Percentiles rank a stretch among this genome's conserved stretches.
Evolutionary conservation across 2,888 invertebrate species (phyloP).

Genomic region (Noctua fimbriata): DNA sequence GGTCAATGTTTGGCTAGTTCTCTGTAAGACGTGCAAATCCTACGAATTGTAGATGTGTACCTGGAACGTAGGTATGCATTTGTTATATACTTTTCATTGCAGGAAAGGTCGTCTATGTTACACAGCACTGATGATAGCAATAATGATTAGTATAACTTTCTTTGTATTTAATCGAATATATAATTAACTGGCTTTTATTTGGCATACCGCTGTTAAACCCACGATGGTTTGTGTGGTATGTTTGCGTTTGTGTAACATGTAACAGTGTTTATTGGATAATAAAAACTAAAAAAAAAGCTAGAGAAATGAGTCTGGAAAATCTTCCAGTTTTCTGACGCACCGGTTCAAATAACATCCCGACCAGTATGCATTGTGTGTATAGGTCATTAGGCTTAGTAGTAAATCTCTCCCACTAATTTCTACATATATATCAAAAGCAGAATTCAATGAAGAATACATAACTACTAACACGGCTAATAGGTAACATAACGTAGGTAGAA

Average conservation of each 20-base stretch:
- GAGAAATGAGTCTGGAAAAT: not conserved
- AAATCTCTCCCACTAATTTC: not conserved
- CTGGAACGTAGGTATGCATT: not conserved
- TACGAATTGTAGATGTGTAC: not conserved
- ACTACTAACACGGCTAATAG: too few species aligned
- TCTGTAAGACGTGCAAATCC: not conserved
- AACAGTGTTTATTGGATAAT: too few species aligned
- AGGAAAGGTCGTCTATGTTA: not conserved
- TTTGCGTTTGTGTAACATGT: too few species aligned
- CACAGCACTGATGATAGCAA: not conserved
- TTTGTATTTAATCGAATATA: not conserved
- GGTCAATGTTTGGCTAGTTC: slow-evolving; percentile 34
- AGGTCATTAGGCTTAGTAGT: not conserved
- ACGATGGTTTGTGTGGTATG: too few species aligned
- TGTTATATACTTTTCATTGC: not conserved
- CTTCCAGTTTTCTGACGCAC: not conserved
- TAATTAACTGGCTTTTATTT: too few species aligned
- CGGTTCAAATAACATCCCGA: not conserved
- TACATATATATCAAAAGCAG: not conserved
- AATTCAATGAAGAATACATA: not conserved
- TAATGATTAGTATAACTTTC: not conserved
- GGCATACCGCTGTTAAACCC: too few species aligned
- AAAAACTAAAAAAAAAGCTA: too few species aligned
- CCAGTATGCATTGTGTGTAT: not conserved
- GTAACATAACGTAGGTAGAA: not conserved